Evolutionary conservation across 2,888 invertebrate genomes (phyloP).

Genomic region (Diaprepes abbreviatus): DNA sequence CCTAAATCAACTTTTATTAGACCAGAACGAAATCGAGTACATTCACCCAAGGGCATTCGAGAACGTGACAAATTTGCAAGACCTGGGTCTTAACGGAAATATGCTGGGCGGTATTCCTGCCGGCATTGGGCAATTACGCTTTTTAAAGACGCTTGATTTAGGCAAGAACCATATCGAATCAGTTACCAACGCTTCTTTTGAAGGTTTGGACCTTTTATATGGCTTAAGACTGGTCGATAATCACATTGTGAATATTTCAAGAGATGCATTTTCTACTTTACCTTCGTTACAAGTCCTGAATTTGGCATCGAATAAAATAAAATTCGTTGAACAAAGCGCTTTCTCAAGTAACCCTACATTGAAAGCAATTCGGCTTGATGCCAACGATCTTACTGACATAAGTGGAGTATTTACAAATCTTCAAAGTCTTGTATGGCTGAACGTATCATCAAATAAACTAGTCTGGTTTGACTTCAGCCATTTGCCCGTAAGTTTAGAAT

Average conservation of each 20-base stretch:
- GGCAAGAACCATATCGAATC: conserved; percentile 84
- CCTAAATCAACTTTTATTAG: conserved; percentile 80
- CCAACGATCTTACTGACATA: conserved; percentile 83
- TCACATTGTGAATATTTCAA: conserved; percentile 81
- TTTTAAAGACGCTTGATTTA: conserved; percentile 83
- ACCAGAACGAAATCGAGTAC: conserved; percentile 79
- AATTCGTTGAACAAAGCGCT: conserved; percentile 82
- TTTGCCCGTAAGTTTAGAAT: conserved; percentile 81
- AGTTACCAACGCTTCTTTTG: conserved; percentile 80
- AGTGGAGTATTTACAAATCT: conserved; percentile 83
- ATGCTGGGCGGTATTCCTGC: conserved; percentile 78
- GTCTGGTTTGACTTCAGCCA: conserved; percentile 86
- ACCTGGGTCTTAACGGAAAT: conserved; percentile 83
- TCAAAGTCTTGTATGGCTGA: conserved; percentile 83
- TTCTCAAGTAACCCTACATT: conserved; percentile 81
- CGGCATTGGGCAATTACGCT: conserved; percentile 78
- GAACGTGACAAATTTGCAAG: conserved; percentile 84
- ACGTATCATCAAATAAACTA: conserved; percentile 84
- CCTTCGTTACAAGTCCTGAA: conserved; percentile 84
- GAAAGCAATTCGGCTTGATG: conserved; percentile 82
- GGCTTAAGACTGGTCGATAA: conserved; percentile 86
- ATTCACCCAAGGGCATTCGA: conserved; percentile 80
- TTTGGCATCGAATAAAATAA: conserved; percentile 84
- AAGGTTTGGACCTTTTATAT: conserved; percentile 80
- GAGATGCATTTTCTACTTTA: conserved; percentile 80